A percentile compares a stretch with the other conserved stretches of the same genome.
Evolutionary conservation across 2,888 invertebrate genomes (phyloP).

Genomic region (Agriopis aurantiaria): DNA sequence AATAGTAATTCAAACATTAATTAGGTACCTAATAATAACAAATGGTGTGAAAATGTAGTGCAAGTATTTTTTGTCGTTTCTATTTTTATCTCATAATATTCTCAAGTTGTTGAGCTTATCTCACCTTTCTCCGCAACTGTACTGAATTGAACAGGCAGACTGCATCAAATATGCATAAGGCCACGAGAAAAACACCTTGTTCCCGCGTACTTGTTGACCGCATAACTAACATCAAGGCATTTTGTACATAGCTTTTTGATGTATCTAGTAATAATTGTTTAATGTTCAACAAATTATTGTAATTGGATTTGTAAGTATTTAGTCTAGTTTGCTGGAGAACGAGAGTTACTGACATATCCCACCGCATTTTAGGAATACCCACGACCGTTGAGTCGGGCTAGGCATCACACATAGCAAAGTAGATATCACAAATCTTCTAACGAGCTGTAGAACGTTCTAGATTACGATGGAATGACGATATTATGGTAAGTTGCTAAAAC

Average conservation of each 20-base stretch:
- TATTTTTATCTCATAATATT: not conserved
- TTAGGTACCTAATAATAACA: not conserved
- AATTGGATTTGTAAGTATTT: not conserved
- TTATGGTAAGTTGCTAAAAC: no score
- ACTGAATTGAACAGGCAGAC: conserved; percentile 59
- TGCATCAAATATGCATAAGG: conserved; percentile 73
- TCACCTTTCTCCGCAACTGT: conserved; percentile 36
- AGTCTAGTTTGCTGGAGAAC: no score
- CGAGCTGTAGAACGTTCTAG: no score
- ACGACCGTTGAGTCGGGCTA: no score
- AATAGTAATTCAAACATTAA: no score
- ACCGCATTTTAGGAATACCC: no score
- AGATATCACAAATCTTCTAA: no score
- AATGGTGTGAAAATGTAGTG: not conserved
- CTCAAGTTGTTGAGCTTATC: not conserved
- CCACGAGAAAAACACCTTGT: conserved; percentile 67
- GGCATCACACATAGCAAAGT: no score
- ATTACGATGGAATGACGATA: no score
- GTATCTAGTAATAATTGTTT: conserved; percentile 29
- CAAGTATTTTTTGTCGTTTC: not conserved
- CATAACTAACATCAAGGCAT: conserved; percentile 18
- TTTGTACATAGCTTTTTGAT: conserved; percentile 44
- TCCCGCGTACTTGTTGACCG: conserved; percentile 57
- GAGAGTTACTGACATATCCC: no score
- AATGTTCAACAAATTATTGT: not conserved